phyloP scores from a whole-genome alignment of 2,113 vertebrate species.

The Petrocephalus zakoni region DNA sequence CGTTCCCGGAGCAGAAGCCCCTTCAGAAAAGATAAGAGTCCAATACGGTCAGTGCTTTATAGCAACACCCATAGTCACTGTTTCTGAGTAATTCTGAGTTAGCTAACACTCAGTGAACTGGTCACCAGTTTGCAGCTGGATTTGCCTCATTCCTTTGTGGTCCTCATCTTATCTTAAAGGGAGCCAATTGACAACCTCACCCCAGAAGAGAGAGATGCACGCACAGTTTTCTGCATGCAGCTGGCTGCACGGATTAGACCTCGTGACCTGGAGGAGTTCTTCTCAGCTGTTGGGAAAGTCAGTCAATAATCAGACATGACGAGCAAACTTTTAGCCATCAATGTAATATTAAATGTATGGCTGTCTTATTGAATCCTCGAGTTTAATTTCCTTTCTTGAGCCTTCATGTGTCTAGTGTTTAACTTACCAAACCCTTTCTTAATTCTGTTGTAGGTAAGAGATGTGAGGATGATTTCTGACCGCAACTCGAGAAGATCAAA shows the following conservation, averaged over 20 bases:
- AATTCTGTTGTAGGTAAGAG: slow-evolving; percentile 73
- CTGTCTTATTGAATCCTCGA: too few relatives aligned
- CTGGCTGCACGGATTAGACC: slow-evolving; percentile 92
- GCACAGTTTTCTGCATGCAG: slow-evolving; percentile 97
- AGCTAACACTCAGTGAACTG: neutral
- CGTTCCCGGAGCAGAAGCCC: slow-evolving; percentile 86
- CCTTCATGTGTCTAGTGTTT: neutral
- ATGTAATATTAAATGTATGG: neutral
- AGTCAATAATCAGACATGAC: neutral
- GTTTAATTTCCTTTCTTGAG: neutral
- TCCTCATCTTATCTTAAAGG: slow-evolving; percentile 47
- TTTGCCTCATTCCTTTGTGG: neutral
- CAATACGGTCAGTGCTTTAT: slow-evolving; percentile 67
- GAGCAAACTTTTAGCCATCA: neutral
- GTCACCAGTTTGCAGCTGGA: neutral
- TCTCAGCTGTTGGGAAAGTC: slow-evolving; percentile 95
- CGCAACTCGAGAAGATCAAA: slow-evolving; percentile 93
- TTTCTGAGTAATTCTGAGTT: neutral
- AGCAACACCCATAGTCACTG: neutral
- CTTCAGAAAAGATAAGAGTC: slow-evolving; percentile 86
- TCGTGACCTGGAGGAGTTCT: slow-evolving; percentile 94
- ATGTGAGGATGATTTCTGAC: slow-evolving; percentile 95
- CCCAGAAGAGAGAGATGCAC: slow-evolving; percentile 89
- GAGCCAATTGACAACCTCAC: slow-evolving; percentile 88
- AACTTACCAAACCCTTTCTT: slow-evolving; percentile 24